phyloP scores from a whole-genome alignment of 2,888 invertebrate species.

The Phlogophora meticulosa region DNA sequence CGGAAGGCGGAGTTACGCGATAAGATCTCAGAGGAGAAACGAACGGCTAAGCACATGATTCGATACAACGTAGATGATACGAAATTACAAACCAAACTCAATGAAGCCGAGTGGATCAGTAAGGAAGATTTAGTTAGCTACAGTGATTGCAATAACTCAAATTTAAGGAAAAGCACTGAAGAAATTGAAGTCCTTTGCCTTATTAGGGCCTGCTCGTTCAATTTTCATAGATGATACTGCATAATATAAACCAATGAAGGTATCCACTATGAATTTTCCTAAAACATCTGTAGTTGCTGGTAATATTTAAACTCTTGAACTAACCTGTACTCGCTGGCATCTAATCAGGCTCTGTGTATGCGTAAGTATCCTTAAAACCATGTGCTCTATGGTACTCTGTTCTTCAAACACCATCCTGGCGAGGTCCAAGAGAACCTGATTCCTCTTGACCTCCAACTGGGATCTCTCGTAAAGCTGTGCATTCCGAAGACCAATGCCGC shows the following conservation, averaged over 20 bases:
- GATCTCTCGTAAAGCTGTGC: conserved; percentile 99
- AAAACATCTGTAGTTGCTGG: neutral
- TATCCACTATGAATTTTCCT: neutral
- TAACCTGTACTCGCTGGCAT: conserved; percentile 98
- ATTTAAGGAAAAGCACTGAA: neutral
- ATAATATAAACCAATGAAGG: neutral
- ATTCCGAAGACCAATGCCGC: conserved; percentile 98
- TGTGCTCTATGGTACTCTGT: conserved; percentile 98
- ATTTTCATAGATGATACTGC: neutral
- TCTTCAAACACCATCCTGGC: conserved; percentile 99
- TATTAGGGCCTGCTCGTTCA: neutral
- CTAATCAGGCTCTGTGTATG: conserved; percentile 98
- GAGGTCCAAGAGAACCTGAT: conserved; percentile 97
- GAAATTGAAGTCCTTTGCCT: neutral
- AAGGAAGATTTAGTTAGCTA: neutral
- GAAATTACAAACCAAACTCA: neutral
- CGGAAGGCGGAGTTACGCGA: neutral
- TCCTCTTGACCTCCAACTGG: conserved; percentile 98
- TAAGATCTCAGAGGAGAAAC: neutral
- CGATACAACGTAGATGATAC: neutral
- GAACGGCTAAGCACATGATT: neutral
- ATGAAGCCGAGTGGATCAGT: neutral
- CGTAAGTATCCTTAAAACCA: conserved; percentile 97
- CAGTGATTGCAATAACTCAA: neutral
- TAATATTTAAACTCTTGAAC: conserved; percentile 1